These are phyloP conservation scores for Orchestes rusci DNA, from an alignment of 2,888 invertebrate genomes.

Conservation along the genomic window DNA sequence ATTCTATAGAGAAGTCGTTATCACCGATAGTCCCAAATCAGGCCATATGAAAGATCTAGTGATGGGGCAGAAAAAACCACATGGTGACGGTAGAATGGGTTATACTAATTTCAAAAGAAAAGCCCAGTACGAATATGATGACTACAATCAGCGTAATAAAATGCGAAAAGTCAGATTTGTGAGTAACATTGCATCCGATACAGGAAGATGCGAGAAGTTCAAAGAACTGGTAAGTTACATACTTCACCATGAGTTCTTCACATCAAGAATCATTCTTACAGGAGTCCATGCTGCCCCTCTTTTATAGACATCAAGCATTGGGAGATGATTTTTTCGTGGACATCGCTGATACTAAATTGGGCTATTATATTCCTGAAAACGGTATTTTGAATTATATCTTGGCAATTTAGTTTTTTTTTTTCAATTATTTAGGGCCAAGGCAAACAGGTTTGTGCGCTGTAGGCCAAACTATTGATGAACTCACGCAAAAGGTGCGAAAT, in stretches of 20 bases:
- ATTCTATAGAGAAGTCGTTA: constrained; percentile 29
- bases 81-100: constrained; percentile 3
- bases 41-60: constrained; percentile 32
- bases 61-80: constrained; percentile 28
- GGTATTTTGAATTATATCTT: constrained; percentile 22
- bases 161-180: too few relatives aligned
- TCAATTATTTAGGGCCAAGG: constrained; percentile 29
- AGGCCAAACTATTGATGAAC: constrained; percentile 30
- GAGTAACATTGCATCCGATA: constrained; percentile 24
- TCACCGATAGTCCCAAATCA: constrained; percentile 32
- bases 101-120: constrained; percentile 3
- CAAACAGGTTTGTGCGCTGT: constrained; percentile 32
- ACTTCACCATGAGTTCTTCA: too few relatives aligned
- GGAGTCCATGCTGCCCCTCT: constrained; percentile 34
- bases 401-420: constrained; percentile 2
- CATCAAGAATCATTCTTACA: too few relatives aligned
- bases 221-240: constrained; percentile 30
- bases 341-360: constrained; percentile 34
- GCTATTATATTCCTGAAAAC: constrained; percentile 33
- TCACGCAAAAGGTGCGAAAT: constrained; percentile 30
- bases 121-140: neutral
- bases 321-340: constrained; percentile 36
- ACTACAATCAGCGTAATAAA: too few relatives aligned
- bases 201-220: constrained; percentile 23
- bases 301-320: constrained; percentile 35